Evolutionary conservation across 2,888 invertebrate species (phyloP).

Genomic region (Aleiodes alternator): DNA sequence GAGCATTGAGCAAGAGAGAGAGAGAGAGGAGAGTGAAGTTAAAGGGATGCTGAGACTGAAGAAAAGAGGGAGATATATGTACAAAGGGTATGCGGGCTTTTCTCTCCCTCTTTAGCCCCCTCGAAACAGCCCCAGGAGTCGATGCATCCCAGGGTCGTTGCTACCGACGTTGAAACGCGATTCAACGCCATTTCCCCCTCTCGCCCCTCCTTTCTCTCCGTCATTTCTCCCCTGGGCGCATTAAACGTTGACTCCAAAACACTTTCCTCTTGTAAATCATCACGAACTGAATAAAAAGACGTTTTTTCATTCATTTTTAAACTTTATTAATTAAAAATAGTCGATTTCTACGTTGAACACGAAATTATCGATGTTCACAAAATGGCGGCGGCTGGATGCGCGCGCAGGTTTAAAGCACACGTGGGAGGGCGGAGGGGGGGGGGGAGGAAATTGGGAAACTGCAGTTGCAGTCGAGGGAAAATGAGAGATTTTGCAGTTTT

Average conservation of each 20-base stretch:
- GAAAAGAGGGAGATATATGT: conserved; percentile 37
- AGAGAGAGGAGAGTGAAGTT: conserved; percentile 8
- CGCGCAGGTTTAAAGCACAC: neutral
- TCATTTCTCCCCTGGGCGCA: conserved; percentile 25
- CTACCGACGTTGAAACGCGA: conserved; percentile 69
- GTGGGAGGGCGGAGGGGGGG: too few species aligned
- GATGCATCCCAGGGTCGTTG: conserved; percentile 75
- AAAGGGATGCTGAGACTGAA: conserved; percentile 42
- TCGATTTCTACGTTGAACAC: neutral
- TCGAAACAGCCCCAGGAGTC: conserved; percentile 74
- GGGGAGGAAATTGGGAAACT: too few species aligned
- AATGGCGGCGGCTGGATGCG: neutral
- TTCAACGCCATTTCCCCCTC: conserved; percentile 67
- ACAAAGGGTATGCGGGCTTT: conserved; percentile 30
- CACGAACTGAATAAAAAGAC: neutral
- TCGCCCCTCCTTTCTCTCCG: conserved; percentile 3
- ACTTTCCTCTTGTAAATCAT: conserved; percentile 4
- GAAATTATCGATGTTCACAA: conserved; percentile 15
- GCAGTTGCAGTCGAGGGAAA: too few species aligned
- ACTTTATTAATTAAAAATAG: neutral
- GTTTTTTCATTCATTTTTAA: neutral
- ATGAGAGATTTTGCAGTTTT: too few species aligned
- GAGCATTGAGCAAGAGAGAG: conserved; percentile 48
- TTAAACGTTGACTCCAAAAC: conserved; percentile 22
- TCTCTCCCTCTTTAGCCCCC: conserved; percentile 58